phyloP scores from a whole-genome alignment of 1,140 invertebrate genomes.

The Drosophila malerkotliana region DNA sequence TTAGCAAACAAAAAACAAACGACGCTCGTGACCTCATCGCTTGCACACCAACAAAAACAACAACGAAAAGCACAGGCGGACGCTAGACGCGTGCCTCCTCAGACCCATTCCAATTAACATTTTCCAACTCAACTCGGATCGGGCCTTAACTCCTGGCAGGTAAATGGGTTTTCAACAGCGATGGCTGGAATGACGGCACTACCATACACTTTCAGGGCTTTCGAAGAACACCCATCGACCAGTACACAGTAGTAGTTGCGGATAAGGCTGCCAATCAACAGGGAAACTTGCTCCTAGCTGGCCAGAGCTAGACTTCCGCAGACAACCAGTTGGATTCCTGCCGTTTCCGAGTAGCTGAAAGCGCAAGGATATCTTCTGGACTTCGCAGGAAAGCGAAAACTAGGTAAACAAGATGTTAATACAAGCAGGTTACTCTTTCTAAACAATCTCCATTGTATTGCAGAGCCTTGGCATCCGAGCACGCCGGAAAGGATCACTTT shows the following conservation, averaged over 20 bases:
- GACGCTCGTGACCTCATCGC: conserved; percentile 68
- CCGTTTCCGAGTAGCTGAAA: not conserved
- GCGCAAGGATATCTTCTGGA: not conserved
- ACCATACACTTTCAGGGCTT: not conserved
- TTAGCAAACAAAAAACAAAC: conserved; percentile 9
- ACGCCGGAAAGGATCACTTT: not conserved
- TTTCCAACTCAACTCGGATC: not conserved
- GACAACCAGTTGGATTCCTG: not conserved
- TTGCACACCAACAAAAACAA: conserved; percentile 32
- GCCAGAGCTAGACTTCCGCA: no score
- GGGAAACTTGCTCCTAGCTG: no score
- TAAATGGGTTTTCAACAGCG: not conserved
- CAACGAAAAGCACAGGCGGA: conserved; percentile 10
- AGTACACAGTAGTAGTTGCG: no score
- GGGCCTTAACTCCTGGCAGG: not conserved
- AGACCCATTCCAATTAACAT: not conserved
- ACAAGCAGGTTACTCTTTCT: not conserved
- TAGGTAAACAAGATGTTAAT: not conserved
- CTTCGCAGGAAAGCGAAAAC: not conserved
- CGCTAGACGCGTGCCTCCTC: conserved; percentile 39
- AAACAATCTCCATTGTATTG: not conserved
- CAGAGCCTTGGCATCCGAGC: not conserved
- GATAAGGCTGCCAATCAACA: not conserved
- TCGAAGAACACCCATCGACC: not conserved
- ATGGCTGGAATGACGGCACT: not conserved